Evolutionary conservation across 2,113 vertebrate species (phyloP).

Genomic region (Octodon degus): DNA sequence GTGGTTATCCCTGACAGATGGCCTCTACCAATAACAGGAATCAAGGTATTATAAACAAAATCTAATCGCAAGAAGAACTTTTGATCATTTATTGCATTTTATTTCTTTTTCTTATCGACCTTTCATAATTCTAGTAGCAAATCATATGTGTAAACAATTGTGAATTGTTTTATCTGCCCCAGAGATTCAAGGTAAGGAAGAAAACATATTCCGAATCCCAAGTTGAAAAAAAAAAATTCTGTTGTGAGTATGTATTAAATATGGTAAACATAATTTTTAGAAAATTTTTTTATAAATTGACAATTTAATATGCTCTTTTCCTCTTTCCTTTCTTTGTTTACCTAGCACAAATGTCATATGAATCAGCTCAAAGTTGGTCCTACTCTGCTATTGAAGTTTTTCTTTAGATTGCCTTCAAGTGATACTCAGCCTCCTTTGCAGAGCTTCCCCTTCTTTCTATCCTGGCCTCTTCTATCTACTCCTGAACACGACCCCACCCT

Average conservation of each 20-base stretch:
- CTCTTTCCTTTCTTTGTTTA: background rate
- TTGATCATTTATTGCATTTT: slow-evolving; percentile 5
- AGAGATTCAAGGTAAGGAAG: slow-evolving; percentile 25
- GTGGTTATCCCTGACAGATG: slow-evolving; percentile 71
- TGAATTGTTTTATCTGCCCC: background rate
- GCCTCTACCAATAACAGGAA: slow-evolving; percentile 56
- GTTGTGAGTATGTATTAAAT: background rate
- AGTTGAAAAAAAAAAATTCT: background rate
- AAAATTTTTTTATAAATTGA: slow-evolving; percentile 10
- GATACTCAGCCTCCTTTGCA: background rate
- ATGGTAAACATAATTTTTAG: background rate
- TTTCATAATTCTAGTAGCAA: slow-evolving; percentile 56
- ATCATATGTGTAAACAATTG: background rate
- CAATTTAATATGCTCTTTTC: slow-evolving; percentile 12
- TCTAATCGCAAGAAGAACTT: slow-evolving; percentile 51
- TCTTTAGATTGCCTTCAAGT: background rate
- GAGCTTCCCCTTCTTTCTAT: background rate
- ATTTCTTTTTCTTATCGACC: background rate
- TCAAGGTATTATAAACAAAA: slow-evolving; percentile 61
- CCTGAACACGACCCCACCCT: no score
- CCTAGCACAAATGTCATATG: background rate
- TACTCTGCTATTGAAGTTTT: background rate
- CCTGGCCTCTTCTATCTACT: background rate
- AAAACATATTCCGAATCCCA: background rate
- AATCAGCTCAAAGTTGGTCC: background rate